phyloP scores from a whole-genome alignment of 2,113 vertebrate genomes.

The Phasianus colchicus region DNA sequence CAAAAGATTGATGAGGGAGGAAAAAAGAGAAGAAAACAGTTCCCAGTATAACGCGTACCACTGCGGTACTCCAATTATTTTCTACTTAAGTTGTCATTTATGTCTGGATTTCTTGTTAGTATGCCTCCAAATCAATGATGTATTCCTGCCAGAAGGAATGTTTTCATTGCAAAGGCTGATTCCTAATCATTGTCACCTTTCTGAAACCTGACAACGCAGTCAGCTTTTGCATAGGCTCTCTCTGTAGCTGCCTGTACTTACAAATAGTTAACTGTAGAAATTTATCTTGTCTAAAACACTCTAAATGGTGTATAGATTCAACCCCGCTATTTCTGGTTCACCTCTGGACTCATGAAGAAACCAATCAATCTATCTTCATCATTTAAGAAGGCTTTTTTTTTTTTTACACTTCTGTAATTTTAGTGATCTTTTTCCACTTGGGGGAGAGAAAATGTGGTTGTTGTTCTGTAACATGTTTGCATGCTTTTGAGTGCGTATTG shows the following conservation, averaged over 20 bases:
- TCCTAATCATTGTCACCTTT: neutral
- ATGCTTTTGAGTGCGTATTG: neutral
- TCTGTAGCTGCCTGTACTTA: neutral
- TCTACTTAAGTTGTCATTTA: neutral
- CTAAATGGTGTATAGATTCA: neutral
- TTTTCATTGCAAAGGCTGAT: neutral
- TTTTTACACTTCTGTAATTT: neutral
- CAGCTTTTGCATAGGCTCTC: neutral
- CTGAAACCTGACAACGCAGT: neutral
- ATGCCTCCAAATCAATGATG: neutral
- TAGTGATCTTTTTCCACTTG: neutral
- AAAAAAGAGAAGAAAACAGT: neutral
- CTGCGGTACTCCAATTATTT: neutral
- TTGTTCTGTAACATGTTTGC: neutral
- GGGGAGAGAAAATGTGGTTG: rapidly evolving
- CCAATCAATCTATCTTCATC: no score
- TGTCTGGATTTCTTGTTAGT: neutral
- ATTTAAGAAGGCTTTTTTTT: neutral
- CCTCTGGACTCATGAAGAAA: neutral
- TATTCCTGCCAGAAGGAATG: neutral
- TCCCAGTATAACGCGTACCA: neutral
- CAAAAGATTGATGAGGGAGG: neutral
- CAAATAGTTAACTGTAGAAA: neutral
- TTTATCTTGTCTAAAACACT: rapidly evolving
- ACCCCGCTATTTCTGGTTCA: neutral